Base-by-base conservation (phyloP, 2,113 vertebrate species). In the Oncorhynchus tshawytscha region DNA sequence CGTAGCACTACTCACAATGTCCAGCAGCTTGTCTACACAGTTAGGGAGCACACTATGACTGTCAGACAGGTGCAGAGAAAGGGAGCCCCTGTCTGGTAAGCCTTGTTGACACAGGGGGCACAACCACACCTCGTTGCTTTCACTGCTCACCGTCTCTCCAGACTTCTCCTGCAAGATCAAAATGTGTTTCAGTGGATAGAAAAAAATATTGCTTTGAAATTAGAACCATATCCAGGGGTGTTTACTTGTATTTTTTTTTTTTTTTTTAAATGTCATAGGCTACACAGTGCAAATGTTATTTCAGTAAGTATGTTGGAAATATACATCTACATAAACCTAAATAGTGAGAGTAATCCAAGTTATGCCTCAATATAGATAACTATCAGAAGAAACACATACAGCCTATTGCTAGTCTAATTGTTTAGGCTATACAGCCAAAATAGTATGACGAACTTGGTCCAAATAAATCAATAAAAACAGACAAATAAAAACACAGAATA, bases 91-190 rank as follows among this genome's bases (percentile, higher is more conserved):
- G 87, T 92, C 84, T 6, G 80, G 27, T 81, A 93, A 90, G 73
- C 89, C 86, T 87, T 90, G 87, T 86, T 94, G 92, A 88, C 93
- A 94, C 79, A 94, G 86, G 72, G 93, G 93, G 83, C 94, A 94
- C 68, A 91, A 81, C 92, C 92, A 93, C 85, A 85, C 87, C 79
- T 89, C 87, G 88, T 91, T 91, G 76, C 83, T 90, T 85, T 90
- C 88, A 87, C 86, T 87, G 82, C 79, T 85, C 79, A 90, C 83
- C 16, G 88, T 89, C 91, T 92, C 92, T 88, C 88, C 93, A 84
- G 87, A 88, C 92, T 93, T 93, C 91, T 93, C 92, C 94, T 94
- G 54, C 70, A 7, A 78, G 71, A 81, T 27, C 79, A 59, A 77
- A 59, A 74, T 27, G 39, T 45, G 39, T 45, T n/a, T 22, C 3